These are phyloP conservation scores for Otis tarda DNA, from an alignment of 2,113 vertebrate genomes.

Conservation along the genomic window DNA sequence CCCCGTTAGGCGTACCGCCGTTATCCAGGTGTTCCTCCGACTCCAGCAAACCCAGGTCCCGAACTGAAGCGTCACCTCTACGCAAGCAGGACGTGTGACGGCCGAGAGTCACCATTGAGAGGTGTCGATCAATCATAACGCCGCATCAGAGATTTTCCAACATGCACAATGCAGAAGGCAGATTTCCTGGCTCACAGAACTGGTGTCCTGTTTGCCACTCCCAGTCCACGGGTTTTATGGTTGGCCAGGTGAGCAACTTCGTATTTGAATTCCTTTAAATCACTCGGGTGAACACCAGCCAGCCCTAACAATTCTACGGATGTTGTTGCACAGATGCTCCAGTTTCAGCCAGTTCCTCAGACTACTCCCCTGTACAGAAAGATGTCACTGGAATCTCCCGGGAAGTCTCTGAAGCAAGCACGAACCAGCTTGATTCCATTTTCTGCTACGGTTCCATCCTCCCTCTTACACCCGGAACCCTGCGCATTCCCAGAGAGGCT, in stretches of 20 bases:
- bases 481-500: fast-evolving
- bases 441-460: background rate
- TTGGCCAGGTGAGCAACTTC: background rate
- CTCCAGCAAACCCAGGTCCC: too few species aligned
- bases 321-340: background rate
- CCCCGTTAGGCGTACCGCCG: fast-evolving
- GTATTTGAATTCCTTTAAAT: background rate
- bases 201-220: background rate
- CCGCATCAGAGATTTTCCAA: fast-evolving
- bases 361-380: background rate
- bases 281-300: background rate
- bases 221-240: background rate
- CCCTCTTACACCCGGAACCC: background rate
- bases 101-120: background rate
- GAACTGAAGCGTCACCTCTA: background rate
- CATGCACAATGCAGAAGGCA: too few species aligned
- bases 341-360: background rate
- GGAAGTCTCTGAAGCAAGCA: background rate
- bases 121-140: fast-evolving
- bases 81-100: fast-evolving
- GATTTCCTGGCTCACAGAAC: background rate
- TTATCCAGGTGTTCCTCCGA: background rate
- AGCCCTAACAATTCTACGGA: background rate
- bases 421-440: too few species aligned
- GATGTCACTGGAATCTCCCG: background rate